phyloP scores from a whole-genome alignment of 2,888 invertebrate genomes.

The Flexamia atlantica region DNA sequence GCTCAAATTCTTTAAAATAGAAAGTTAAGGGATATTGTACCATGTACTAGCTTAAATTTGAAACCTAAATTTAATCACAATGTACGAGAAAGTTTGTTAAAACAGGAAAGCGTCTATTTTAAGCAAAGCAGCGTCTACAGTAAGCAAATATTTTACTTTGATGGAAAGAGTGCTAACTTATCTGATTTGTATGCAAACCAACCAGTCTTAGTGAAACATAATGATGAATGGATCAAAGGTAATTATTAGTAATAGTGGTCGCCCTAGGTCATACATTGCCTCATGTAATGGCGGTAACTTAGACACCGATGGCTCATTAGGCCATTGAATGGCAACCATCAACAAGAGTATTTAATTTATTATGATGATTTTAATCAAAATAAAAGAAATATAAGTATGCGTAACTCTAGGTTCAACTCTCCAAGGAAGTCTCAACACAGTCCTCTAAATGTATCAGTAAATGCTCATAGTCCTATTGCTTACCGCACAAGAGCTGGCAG shows the following conservation, averaged over 20 bases:
- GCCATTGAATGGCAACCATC: neutral
- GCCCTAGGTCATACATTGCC: conserved; percentile 8
- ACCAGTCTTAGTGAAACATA: conserved; percentile 14
- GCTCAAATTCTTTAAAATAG: conserved; percentile 51
- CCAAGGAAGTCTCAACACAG: too few species aligned
- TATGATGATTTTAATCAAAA: neutral
- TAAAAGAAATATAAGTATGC: too few species aligned
- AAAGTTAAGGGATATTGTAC: conserved; percentile 35
- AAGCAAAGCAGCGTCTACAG: too few species aligned
- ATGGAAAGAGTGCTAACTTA: neutral
- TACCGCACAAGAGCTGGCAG: too few species aligned
- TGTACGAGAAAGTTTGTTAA: neutral
- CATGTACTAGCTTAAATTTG: neutral
- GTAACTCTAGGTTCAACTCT: too few species aligned
- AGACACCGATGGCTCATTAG: neutral
- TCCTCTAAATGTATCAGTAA: too few species aligned
- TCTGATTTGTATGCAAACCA: neutral
- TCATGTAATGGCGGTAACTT: neutral
- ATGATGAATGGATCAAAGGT: neutral
- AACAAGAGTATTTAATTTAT: neutral
- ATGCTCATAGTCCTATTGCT: too few species aligned
- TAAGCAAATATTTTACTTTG: conserved; percentile 43
- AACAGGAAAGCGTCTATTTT: conserved; percentile 6
- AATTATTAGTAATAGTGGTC: neutral
- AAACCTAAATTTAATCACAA: neutral